Evolutionary conservation across 2,888 invertebrate genomes (phyloP), one percentile per base, ranked within the genome.

Genomic region (Tetramorium bicarinatum): DNA sequence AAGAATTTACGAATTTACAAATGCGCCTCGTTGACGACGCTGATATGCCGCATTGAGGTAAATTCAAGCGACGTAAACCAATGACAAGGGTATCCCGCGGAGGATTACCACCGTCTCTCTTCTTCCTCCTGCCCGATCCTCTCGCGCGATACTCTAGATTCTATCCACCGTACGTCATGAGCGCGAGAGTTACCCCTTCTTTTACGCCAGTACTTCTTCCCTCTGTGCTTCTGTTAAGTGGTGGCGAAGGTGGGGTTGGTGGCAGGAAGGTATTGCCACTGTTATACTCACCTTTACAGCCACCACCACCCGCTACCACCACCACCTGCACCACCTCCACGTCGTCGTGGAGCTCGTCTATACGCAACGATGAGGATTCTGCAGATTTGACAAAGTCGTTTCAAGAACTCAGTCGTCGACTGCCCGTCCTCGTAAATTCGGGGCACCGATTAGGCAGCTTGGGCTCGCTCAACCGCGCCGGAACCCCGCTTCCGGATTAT

Each of bases 341-440:
- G 86, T 88, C 49, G 44, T 82, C 89, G 82, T 87, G 80, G 82
- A 54, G 25, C 29, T 77, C 83, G 82, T 82, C 85, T 86, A 88
- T 87, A 86, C 87, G 85, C 89, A 90, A 84, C 83, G 88, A 90
- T 86, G 89, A 90, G 91, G 91, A 93, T 93, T 94, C 92, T 93
- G 94, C 94, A 94, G 92, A 92, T 94, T 94, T 92, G 92, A 93
- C 94, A 94, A 93, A 94, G 93, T 94, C 93, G 92, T 92, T 89
- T 92, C 92, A 93, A 93, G 92, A 91, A 92, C 86, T 89, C 90
- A 91, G 90, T 91, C 90, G 92, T 90, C 92, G 92, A 90, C 91
- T 90, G 92, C 91, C 90, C 91, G 88, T 89, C 80, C 89, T 87
- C 85, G 90, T 85, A 88, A 89, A 76, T 90, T 87, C 75, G 81